These are phyloP conservation scores for Epinotia brunnichana DNA, from an alignment of 2,888 invertebrate species.

Conservation along the genomic window DNA sequence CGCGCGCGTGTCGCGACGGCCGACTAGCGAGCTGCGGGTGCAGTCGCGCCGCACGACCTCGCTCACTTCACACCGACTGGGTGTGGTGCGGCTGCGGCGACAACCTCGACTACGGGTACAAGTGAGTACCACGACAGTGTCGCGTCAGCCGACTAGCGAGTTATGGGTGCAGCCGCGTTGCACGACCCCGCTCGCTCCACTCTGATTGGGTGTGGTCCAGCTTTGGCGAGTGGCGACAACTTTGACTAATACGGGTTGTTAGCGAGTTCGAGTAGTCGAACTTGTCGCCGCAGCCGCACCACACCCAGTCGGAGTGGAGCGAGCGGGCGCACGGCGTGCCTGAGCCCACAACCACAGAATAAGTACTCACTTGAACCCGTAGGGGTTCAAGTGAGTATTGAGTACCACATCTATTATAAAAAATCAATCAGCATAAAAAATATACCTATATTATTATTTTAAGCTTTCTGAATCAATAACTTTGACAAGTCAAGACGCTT, in stretches of 20 bases:
- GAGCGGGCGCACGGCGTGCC: slow-evolving; percentile 91
- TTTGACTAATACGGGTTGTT: slow-evolving; percentile 97
- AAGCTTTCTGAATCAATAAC: no score
- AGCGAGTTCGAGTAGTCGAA: no score
- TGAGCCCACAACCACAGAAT: slow-evolving; percentile 97
- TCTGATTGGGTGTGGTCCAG: slow-evolving; percentile 99
- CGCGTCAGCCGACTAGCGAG: slow-evolving; percentile 94
- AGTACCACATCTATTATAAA: no score
- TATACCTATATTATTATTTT: no score
- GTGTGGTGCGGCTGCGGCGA: slow-evolving; percentile 99
- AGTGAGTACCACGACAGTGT: slow-evolving; percentile 82
- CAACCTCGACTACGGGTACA: slow-evolving; percentile 97
- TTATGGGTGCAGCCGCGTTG: slow-evolving; percentile 94
- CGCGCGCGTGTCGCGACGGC: slow-evolving; percentile 96
- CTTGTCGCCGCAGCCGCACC: slow-evolving; percentile 99
- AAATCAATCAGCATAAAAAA: no score
- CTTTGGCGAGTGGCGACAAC: slow-evolving; percentile 99
- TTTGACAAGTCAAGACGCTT: no score
- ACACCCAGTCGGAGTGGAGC: slow-evolving; percentile 95
- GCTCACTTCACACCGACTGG: slow-evolving; percentile 94
- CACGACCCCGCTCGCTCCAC: slow-evolving; percentile 91
- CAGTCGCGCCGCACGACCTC: slow-evolving; percentile 91
- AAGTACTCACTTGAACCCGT: no score
- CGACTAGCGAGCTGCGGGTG: slow-evolving; percentile 95
- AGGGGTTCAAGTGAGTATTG: no score